These are phyloP conservation scores for Corvus moneduloides DNA, from an alignment of 2,113 vertebrate genomes.

Conservation along the genomic window DNA sequence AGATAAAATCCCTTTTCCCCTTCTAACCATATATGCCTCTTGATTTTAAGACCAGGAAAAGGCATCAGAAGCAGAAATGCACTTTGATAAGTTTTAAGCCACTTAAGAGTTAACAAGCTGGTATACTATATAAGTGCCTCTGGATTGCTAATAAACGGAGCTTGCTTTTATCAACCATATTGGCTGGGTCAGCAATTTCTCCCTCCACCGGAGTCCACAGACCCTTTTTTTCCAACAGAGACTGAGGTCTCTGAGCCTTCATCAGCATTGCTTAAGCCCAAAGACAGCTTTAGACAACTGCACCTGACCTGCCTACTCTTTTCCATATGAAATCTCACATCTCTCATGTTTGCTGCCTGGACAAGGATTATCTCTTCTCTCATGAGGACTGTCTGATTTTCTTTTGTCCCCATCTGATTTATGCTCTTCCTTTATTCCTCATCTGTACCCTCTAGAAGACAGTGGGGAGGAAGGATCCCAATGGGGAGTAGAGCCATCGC, in stretches of 20 bases:
- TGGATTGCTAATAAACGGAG: too few species aligned
- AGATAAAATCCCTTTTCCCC: too few species aligned
- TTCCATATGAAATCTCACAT: not conserved
- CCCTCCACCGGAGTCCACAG: too few species aligned
- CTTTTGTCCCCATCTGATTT: not conserved
- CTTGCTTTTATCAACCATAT: too few species aligned
- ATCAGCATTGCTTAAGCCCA: not conserved
- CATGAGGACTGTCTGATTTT: not conserved
- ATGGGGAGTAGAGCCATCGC: rapidly evolving
- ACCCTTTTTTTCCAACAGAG: too few species aligned
- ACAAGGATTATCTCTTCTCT: not conserved
- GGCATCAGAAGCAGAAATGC: too few species aligned
- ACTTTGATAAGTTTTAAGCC: too few species aligned
- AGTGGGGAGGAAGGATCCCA: not conserved
- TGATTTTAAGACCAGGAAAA: too few species aligned
- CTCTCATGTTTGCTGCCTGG: not conserved
- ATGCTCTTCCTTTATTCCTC: not conserved
- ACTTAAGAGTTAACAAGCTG: too few species aligned
- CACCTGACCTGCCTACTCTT: not conserved
- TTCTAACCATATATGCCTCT: too few species aligned
- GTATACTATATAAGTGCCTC: too few species aligned
- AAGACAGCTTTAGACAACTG: not conserved
- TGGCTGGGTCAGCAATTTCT: too few species aligned
- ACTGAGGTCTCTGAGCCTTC: not conserved
- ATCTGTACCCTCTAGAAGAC: not conserved